Base-by-base conservation (phyloP, 2,888 invertebrate genomes). In the Theodoxus fluviatilis region DNA sequence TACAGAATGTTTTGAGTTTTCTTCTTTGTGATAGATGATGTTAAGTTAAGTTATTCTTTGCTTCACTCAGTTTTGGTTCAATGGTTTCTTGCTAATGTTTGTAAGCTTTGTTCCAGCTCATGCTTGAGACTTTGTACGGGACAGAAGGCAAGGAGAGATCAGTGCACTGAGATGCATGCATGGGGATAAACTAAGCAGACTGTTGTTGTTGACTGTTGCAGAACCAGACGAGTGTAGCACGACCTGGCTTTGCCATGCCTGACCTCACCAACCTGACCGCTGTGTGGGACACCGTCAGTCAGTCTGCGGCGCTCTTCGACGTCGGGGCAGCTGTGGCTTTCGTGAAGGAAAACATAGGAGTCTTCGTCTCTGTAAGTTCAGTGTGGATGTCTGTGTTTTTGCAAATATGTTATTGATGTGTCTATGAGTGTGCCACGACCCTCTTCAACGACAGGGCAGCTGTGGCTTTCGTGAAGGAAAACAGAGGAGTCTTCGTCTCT, bases 311-410 rank as follows among this genome's bases (percentile, higher is more conserved):
- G 15, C 72, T 79, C 67, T 81, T 85, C 67, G 81, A 83, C 73
- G 69, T 84, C 40, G 75, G 82, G 12, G 81, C 80, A 59, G 73
- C 83, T 35, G 75, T 85, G 71, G 91, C 92, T 68, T 95, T 96
- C 90, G 92, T 93, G 22, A 93, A 94, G 86, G 94, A 94, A 78
- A 97, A 98, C 87, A 91, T 97, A 68, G 96, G 95, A 66, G 95
- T 94, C 0, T 89, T 97, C 68, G 90, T 94, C 83, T 94, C 95
- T 2, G 92, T 88, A 74, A 82, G 85, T 80, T n/a, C n/a, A n/a
- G n/a, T n/a, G n/a, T n/a, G n/a, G n/a, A n/a, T n/a, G n/a, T n/a
- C n/a, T n/a, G n/a, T n/a, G n/a, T n/a, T n/a, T n/a, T n/a, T n/a
- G n/a, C n/a, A n/a, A n/a, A n/a, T n/a, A n/a, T n/a, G n/a, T n/a